Evolutionary conservation across 1,140 invertebrate species (phyloP), one percentile per base, ranked within the genome.

Genomic region (Laupala kohalensis): DNA sequence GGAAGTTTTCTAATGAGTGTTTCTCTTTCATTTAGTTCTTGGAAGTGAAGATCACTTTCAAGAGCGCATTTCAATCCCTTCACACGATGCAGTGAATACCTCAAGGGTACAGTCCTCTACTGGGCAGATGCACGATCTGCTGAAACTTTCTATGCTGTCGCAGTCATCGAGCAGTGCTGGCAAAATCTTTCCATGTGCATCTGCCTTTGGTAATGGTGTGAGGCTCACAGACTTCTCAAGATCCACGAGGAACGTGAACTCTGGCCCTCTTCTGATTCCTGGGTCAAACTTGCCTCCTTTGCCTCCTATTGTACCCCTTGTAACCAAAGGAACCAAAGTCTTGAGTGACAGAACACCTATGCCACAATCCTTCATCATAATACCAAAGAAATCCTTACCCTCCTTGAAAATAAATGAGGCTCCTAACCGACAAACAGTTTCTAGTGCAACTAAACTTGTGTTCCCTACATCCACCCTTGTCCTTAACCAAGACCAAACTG

Each of bases 1-100:
- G 70, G 28, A 74, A 70, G 75, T 68, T 25, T 24, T 64, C 5
- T 64, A 6, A 24, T 23, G 0, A 67, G 29, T 37, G 30, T 69
- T 6, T 80, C 28, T 80, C 71, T 80, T 74, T 80, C 78, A 80
- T 81, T 70, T 80, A 81, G 80, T 75, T 71, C 75, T 75, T 75
- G 79, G 80, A 73, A 75, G 73, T 67, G 74, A 74, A 74, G 76
- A 72, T 69, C 27, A 73, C 19, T 72, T 69, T 72, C 69, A 67
- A 72, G 75, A n/a, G 28, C 19, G 24, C 5, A 64, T 64, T 30
- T 63, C 69, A 29, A 70, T 25, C 66, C 70, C 73, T 24, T 65
- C 69, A 62, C 72, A 37, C 70, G 70, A 74, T 53, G 65, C 27
- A 26, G 65, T 66, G 65, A 26, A 24, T 26, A 13, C 65, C 5